These are phyloP conservation scores for Chloropsis cyanopogon DNA, from an alignment of 2,113 vertebrate species.

Conservation along the genomic window DNA sequence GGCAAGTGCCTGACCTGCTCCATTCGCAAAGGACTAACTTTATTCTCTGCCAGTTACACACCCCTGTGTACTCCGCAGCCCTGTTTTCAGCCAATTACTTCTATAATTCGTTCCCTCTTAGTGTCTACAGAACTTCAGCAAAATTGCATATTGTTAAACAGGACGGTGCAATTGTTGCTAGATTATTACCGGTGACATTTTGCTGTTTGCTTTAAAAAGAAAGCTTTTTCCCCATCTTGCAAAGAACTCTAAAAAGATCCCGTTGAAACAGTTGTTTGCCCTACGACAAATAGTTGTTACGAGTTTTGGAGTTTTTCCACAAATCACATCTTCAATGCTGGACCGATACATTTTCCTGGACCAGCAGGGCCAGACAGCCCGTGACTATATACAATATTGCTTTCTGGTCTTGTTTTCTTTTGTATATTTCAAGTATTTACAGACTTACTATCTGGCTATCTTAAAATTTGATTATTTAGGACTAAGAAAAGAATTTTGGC, in stretches of 20 bases:
- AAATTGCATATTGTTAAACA: not conserved
- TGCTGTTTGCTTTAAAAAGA: not conserved
- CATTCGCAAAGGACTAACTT: not conserved
- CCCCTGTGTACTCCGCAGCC: too few species aligned
- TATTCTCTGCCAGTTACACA: not conserved
- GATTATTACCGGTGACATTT: not conserved
- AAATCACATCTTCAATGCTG: fast-evolving
- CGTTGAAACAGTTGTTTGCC: not conserved
- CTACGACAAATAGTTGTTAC: too few species aligned
- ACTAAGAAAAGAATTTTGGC: not conserved
- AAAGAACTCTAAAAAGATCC: not conserved
- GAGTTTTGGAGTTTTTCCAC: too few species aligned
- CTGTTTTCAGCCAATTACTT: not conserved
- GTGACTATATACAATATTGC: not conserved
- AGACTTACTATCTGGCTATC: not conserved
- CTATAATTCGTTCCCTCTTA: fast-evolving
- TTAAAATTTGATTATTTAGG: not conserved
- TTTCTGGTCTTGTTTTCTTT: not conserved
- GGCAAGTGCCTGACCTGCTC: too few species aligned
- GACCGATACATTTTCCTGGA: fast-evolving
- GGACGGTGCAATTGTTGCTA: not conserved
- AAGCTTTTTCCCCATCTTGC: not conserved
- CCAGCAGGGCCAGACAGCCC: not conserved
- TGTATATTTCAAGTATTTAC: not conserved
- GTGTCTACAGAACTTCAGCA: not conserved